phyloP scores from a whole-genome alignment of 1,140 invertebrate genomes.

The Theocolax elegans region DNA sequence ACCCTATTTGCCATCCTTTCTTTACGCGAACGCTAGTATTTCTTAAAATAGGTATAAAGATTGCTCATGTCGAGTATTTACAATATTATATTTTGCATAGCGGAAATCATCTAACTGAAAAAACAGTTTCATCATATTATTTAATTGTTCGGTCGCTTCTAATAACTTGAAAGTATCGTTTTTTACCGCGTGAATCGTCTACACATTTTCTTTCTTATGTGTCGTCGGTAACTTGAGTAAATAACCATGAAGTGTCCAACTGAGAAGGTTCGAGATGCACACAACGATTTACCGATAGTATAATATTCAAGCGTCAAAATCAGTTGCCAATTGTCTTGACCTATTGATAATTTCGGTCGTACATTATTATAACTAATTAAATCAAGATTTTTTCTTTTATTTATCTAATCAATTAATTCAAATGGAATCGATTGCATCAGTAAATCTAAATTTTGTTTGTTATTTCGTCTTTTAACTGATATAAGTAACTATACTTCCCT shows the following conservation, averaged over 20 bases:
- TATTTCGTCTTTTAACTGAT: background rate
- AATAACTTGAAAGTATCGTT: background rate
- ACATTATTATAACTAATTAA: background rate
- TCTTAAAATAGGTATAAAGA: background rate
- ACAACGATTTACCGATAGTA: no score
- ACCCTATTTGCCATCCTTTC: background rate
- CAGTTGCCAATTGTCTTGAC: slow-evolving; percentile 10
- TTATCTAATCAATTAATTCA: background rate
- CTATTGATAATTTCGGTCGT: background rate
- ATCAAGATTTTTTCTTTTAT: background rate
- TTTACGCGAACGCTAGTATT: background rate
- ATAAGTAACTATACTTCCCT: background rate
- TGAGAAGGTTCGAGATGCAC: background rate
- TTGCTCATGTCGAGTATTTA: background rate
- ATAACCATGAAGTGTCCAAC: background rate
- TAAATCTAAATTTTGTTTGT: background rate
- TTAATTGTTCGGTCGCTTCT: no score
- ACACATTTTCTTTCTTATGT: background rate
- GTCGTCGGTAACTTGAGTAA: background rate
- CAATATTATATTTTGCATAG: no score
- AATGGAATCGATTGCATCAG: background rate
- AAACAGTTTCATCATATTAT: background rate
- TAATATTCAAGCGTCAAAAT: background rate
- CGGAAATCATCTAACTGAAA: background rate
- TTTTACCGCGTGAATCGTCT: background rate